Evolutionary conservation across 1,140 invertebrate species (phyloP), one percentile per base, ranked within the genome.

Genomic region (Heliothis subflexa): DNA sequence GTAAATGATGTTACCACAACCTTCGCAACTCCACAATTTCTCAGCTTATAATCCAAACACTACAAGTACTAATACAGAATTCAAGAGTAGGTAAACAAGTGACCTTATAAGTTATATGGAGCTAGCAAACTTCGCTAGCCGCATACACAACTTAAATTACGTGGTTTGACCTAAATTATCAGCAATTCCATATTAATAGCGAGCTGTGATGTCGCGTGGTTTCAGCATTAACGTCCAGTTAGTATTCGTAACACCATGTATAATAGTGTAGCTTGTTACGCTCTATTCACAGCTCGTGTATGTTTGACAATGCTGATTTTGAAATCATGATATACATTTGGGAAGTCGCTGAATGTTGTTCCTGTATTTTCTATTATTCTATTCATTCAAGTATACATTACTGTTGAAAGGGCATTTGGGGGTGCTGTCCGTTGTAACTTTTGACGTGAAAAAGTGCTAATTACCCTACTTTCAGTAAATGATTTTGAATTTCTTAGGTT

Each of bases 121-220:
- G 18, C 66, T 50, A 3, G 7, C 66, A 49, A 70, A 70, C 18
- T 70, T 70, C 11, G 21, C 66, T 25, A 21, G 47, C 4, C 21
- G 28, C 33, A 9, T 40, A 61, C 61, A 33, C 64, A 68, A 49
- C 47, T 70, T 25, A 14, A 70, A 70, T 70, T 25, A 70, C 45
- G 45, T 49, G 5, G 66, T 70, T 21, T 70, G 66, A 70, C 66
- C 66, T 70, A 70, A 52, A 70, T 70, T 47, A 70, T 49, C 47
- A 70, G 50, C 62, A 66, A 66, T 66, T 70, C 47, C 66, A 70
- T 70, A 49, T 70, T 70, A 70, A 70, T 70, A 70, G 28, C n/a
- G 13, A 28, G 50, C 61, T n/a, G 33, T 5, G 7, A 4, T 13
- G 64, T 50, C 10, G 45, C 11, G 47, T 70, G 47, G 18, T 25